A percentile compares a stretch with the other conserved stretches of the same genome.
Evolutionary conservation across 2,113 vertebrate genomes (phyloP).

Genomic region (Lepidothrix coronata): DNA sequence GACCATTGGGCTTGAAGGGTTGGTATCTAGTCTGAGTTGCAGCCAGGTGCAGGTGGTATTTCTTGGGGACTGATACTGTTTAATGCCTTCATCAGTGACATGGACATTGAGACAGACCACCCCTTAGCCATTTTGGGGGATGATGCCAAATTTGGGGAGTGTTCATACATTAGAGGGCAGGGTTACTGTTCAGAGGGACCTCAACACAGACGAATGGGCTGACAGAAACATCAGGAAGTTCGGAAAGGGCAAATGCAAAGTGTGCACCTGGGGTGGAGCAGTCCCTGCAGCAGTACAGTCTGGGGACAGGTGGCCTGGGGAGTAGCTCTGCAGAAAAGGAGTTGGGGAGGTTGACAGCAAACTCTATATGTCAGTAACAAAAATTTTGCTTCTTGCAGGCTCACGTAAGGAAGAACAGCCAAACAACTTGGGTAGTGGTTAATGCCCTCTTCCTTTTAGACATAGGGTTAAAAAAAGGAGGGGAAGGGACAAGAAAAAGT

Average conservation of each 20-base stretch:
- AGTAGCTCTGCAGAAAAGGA: background rate
- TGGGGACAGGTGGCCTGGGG: background rate
- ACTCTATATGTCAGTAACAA: fast-evolving
- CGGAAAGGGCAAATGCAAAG: background rate
- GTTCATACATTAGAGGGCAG: background rate
- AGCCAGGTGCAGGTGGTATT: background rate
- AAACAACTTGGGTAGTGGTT: background rate
- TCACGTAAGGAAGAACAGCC: background rate
- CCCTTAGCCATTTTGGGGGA: background rate
- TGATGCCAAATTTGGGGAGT: background rate
- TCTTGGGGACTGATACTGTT: background rate
- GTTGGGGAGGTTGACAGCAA: background rate
- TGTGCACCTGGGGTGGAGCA: background rate
- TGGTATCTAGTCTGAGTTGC: background rate
- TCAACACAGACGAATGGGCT: background rate
- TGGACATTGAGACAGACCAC: background rate
- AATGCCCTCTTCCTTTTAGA: background rate
- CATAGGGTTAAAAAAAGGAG: background rate
- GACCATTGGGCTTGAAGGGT: background rate
- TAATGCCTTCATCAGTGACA: background rate
- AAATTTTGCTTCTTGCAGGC: background rate
- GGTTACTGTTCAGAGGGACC: background rate
- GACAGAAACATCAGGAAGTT: background rate
- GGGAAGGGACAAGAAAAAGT: background rate
- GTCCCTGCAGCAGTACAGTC: background rate